A percentile compares a stretch with the other conserved stretches of the same genome.
Conservation (phyloP, 1,140 invertebrate genomes). For the Pachyrhynchus sulphureomaculatus region DNA sequence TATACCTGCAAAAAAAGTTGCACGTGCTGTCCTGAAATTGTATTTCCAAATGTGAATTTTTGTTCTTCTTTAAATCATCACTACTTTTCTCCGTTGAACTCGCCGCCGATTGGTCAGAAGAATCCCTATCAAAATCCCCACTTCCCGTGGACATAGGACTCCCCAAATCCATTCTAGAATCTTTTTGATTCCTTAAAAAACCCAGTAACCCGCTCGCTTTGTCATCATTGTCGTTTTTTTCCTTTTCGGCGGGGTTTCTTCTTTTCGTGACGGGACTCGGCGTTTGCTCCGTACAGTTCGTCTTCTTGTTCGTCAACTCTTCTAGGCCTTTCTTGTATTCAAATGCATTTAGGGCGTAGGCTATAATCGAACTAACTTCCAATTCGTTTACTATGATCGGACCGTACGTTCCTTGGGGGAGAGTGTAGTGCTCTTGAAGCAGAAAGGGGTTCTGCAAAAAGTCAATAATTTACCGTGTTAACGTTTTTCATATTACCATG, state of each 20-base stretch:
- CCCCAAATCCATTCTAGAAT: constrained; percentile 40
- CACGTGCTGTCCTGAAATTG: constrained; percentile 72
- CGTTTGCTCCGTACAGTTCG: constrained; percentile 45
- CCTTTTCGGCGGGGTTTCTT: constrained; percentile 51
- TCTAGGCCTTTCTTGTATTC: constrained; percentile 69
- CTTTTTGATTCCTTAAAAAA: constrained; percentile 53
- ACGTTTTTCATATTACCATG: too few species aligned
- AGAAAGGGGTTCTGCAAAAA: constrained; percentile 61
- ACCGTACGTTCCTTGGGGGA: constrained; percentile 59
- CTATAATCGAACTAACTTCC: constrained; percentile 88
- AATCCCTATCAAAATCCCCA: background rate
- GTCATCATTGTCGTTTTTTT: constrained; percentile 51
- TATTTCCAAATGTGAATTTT: constrained; percentile 68
- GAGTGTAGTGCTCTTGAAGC: constrained; percentile 65
- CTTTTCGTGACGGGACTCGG: constrained; percentile 56
- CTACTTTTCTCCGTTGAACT: constrained; percentile 32
- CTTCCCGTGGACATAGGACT: background rate
- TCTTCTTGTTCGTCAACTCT: constrained; percentile 52
- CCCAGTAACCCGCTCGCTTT: constrained; percentile 54
- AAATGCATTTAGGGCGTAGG: constrained; percentile 73
- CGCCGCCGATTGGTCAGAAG: constrained; percentile 1
- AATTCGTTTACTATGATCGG: constrained; percentile 80
- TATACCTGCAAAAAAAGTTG: constrained; percentile 82
- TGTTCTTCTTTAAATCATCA: constrained; percentile 51
- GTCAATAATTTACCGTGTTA: too few species aligned